Evolutionary conservation across 1,140 invertebrate genomes (phyloP).

Genomic region (Chironomus striatipennis): DNA sequence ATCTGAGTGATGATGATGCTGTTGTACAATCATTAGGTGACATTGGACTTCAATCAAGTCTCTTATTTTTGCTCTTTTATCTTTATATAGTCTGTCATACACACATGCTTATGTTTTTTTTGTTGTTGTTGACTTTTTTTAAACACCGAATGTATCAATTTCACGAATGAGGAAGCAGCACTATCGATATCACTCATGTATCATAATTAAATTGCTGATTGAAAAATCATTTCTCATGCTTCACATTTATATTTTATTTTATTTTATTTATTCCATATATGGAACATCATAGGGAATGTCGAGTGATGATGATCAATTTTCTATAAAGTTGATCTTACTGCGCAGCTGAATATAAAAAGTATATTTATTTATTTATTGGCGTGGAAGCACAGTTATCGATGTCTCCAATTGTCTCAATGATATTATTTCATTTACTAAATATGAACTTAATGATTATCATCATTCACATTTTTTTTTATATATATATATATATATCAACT

Average conservation of each 20-base stretch:
- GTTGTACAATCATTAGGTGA: background rate
- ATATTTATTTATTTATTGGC: background rate
- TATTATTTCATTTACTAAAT: background rate
- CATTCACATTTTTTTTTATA: background rate
- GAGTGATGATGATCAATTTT: background rate
- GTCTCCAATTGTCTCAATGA: too few relatives aligned
- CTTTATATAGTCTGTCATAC: background rate
- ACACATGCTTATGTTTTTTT: background rate
- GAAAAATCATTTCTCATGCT: slow-evolving; percentile 3
- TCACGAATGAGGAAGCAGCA: slow-evolving; percentile 11
- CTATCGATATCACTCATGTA: slow-evolving; percentile 7
- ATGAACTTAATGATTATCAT: background rate
- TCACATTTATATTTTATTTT: too few relatives aligned
- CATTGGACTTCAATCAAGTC: background rate
- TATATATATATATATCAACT: too few relatives aligned
- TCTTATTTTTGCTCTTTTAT: too few relatives aligned
- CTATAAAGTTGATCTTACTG: background rate
- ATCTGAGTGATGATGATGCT: background rate
- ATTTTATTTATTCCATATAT: too few relatives aligned
- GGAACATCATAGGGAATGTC: background rate
- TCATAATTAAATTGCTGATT: slow-evolving; percentile 9
- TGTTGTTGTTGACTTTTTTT: too few relatives aligned
- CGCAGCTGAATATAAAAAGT: background rate
- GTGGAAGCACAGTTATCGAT: too few relatives aligned
- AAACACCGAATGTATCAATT: background rate